phyloP scores from a whole-genome alignment of 2,113 vertebrate species.

The Choloepus hoffmanni region DNA sequence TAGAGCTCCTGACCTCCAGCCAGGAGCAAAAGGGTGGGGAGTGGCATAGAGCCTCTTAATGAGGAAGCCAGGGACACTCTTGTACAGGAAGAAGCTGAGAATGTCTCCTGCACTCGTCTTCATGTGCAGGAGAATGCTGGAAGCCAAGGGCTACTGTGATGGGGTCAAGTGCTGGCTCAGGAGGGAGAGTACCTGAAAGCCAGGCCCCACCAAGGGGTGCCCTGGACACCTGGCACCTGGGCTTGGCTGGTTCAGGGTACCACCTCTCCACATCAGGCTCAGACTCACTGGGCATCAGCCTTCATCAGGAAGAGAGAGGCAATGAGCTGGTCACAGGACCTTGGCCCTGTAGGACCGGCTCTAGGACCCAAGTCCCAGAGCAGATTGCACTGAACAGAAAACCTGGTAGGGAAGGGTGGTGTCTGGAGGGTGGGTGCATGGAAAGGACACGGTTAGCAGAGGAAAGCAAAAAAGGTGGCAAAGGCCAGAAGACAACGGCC shows the following conservation, averaged over 20 bases:
- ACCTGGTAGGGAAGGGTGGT: background rate
- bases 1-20: too few relatives aligned
- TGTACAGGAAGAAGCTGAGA: background rate
- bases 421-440: rapidly evolving
- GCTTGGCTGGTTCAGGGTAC: background rate
- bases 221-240: background rate
- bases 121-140: rapidly evolving
- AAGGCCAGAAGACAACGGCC: background rate
- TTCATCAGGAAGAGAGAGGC: background rate
- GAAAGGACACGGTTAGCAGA: background rate
- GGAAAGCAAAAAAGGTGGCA: background rate
- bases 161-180: background rate
- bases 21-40: background rate
- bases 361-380: background rate
- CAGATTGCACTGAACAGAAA: background rate
- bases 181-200: background rate
- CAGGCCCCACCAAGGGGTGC: background rate
- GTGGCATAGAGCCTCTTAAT: background rate
- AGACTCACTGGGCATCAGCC: background rate
- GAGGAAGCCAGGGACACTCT: background rate
- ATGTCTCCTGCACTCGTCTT: background rate
- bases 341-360: too few relatives aligned
- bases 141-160: background rate
- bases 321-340: background rate
- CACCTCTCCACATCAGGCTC: background rate